Percentiles rank a stretch among this genome's conserved stretches.
Conservation (phyloP, 2,888 invertebrate genomes). For the Ditula angustiorana region DNA sequence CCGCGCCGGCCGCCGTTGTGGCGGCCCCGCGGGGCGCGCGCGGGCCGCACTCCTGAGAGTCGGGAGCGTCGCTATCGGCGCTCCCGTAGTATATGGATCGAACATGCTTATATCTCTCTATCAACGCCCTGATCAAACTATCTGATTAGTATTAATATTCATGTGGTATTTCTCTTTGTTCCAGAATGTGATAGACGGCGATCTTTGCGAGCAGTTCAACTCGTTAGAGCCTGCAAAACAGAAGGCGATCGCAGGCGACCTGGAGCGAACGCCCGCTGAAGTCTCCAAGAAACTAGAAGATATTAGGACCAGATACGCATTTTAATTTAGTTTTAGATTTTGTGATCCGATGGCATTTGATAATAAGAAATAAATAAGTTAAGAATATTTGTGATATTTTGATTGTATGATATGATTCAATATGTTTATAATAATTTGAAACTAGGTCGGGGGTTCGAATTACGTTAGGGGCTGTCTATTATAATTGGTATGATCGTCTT, state of each 20-base stretch:
- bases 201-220: conserved; percentile 99
- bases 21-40: conserved; percentile 56
- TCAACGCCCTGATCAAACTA: not conserved
- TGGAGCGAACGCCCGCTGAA: conserved; percentile 98
- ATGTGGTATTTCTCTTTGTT: conserved; percentile 57
- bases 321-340: conserved; percentile 86
- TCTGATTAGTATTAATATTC: not conserved
- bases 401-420: too few species aligned
- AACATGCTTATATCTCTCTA: conserved; percentile 54
- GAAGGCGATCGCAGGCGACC: conserved; percentile 96
- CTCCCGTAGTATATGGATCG: conserved; percentile 77
- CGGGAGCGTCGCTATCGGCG: conserved; percentile 56
- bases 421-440: too few species aligned
- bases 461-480: too few species aligned
- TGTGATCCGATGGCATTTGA: conserved; percentile 29
- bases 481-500: too few species aligned
- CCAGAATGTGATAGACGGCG: conserved; percentile 99
- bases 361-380: conserved; percentile 30
- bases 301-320: conserved; percentile 99
- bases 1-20: conserved; percentile 66
- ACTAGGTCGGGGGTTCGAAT: too few species aligned
- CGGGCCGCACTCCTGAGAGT: conserved; percentile 76
- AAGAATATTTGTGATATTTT: conserved; percentile 14
- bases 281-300: conserved; percentile 99
- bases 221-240: conserved; percentile 97